These are phyloP conservation scores for Parnassius mnemosyne DNA, from an alignment of 2,888 invertebrate genomes.

Conservation along the genomic window DNA sequence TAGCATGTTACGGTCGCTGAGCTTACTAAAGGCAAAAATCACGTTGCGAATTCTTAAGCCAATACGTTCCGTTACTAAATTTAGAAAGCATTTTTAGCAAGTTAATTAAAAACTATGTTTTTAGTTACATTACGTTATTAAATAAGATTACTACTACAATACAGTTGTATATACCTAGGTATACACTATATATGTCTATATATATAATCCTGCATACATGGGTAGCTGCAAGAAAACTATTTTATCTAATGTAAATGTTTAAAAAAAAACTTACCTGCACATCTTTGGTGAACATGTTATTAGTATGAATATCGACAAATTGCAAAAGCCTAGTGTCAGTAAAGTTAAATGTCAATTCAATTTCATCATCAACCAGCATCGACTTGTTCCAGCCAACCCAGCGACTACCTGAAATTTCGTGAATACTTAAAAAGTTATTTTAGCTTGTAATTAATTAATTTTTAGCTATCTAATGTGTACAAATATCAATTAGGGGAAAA, in stretches of 20 bases:
- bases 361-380: slow-evolving; percentile 78
- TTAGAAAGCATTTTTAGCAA: background rate
- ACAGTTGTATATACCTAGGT: too few species aligned
- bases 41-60: slow-evolving; percentile 16
- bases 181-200: too few species aligned
- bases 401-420: slow-evolving; percentile 71
- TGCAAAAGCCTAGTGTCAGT: slow-evolving; percentile 87
- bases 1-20: slow-evolving; percentile 11
- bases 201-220: too few species aligned
- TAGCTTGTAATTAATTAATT: too few species aligned
- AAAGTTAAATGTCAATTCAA: slow-evolving; percentile 91
- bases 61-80: slow-evolving; percentile 14
- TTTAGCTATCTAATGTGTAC: too few species aligned
- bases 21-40: slow-evolving; percentile 22
- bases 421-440: too few species aligned
- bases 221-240: too few species aligned
- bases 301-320: slow-evolving; percentile 86
- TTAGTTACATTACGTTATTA: too few species aligned
- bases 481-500: too few species aligned
- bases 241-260: too few species aligned
- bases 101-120: too few species aligned
- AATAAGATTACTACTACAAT: too few species aligned
- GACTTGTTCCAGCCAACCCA: slow-evolving; percentile 95
- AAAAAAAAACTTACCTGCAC: slow-evolving; percentile 82
- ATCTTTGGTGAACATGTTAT: slow-evolving; percentile 89